Base-by-base conservation (phyloP, 2,888 invertebrate species). In the Synergus umbraculus region DNA sequence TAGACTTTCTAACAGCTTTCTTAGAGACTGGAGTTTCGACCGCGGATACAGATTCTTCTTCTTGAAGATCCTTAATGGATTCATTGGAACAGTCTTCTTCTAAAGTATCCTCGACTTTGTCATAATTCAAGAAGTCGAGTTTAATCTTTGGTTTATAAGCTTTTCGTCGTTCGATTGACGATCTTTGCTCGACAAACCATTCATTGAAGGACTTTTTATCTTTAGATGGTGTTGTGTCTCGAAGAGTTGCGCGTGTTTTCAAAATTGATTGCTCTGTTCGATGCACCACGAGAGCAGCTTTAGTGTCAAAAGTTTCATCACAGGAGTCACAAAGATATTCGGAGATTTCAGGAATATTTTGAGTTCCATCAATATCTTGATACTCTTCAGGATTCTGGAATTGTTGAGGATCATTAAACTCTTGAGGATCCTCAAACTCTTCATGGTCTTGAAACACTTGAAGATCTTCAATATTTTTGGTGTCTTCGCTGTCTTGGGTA, bases 191-290 rank as follows among this genome's bases (percentile, higher is more conserved):
- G 18, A n/a, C 18, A 44, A 43, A 43, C 66, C 15, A 43, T 15
- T 10, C 43, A n/a, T 66, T 43, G 5, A 18, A 18, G 18, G 43
- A 43, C 9, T 15, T 66, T 66, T 66, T 41, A n/a, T 58, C 18
- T 15, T 60, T 60, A 37, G 37, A 37, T 91, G 81, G 93, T 94
- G 22, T 93, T 93, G 73, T 94, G 9, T 82, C 83, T 7, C 82
- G 83, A 9, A 86, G 54, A 0, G 83, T 81, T 37, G 82, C 79
- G 1, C 87, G 79, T 0, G 85, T 85, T 18, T 85, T 80, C 2
- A 83, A 76, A 54, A 88, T 87, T 15, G 85, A 85, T 58, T 76
- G 85, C 41, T 89, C 88, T 12, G 87, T 89, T 78, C 82, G 85
- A 65, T 90, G 88, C 0, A 87, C 80, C 43, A 88, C 77, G 13